phyloP scores from a whole-genome alignment of 1,140 invertebrate genomes.

The Elymnias hypermnestra region DNA sequence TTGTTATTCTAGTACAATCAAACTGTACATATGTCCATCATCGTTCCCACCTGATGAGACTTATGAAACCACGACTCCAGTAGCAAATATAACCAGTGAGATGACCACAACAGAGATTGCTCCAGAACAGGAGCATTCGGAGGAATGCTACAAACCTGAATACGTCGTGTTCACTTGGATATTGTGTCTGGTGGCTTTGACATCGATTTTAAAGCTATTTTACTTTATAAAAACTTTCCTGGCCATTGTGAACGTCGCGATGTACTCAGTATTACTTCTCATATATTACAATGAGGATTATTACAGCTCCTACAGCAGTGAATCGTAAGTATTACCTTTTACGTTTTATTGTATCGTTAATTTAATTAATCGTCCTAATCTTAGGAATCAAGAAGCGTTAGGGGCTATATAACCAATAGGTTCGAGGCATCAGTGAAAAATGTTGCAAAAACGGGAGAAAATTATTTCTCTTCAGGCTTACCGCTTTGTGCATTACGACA shows the following conservation, averaged over 20 bases:
- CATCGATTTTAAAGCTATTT: constrained; percentile 94
- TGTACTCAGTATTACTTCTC: constrained; percentile 45
- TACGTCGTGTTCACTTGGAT: constrained; percentile 96
- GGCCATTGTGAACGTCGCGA: constrained; percentile 83
- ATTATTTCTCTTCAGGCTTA: no score
- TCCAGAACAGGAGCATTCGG: constrained; percentile 2
- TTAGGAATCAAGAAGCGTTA: no score
- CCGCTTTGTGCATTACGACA: no score
- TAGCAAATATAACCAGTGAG: not conserved
- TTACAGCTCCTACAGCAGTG: constrained; percentile 11
- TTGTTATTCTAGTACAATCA: constrained; percentile 53
- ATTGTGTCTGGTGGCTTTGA: constrained; percentile 91
- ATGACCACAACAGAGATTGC: not conserved
- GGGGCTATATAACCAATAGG: not conserved
- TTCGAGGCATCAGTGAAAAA: no score
- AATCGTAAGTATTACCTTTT: constrained; percentile 29
- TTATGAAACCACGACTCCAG: not conserved
- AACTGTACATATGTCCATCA: constrained; percentile 57
- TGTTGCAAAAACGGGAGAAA: no score
- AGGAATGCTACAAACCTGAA: constrained; percentile 83
- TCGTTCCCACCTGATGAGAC: constrained; percentile 22
- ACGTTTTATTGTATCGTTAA: not conserved
- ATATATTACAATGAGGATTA: constrained; percentile 40
- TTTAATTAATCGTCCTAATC: not conserved
- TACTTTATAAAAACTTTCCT: constrained; percentile 92